Evolutionary conservation across 2,113 vertebrate species (phyloP).

Genomic region (Antechinus stuartii): DNA sequence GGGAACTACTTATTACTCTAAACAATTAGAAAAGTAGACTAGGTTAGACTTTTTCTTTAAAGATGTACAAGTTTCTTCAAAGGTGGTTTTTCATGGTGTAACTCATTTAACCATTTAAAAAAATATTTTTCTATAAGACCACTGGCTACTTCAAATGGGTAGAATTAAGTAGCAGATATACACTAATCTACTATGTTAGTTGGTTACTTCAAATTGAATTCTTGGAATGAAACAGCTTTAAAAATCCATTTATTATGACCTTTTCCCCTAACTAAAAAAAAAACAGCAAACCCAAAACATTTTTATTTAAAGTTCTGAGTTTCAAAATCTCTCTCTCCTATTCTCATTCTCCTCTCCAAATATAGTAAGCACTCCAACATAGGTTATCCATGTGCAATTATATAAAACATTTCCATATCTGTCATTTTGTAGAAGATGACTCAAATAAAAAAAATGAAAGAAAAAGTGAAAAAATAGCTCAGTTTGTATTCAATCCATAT

Average conservation of each 20-base stretch:
- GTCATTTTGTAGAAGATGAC: no score
- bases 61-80: conserved; percentile 75
- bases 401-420: no score
- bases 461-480: no score
- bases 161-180: conserved; percentile 67
- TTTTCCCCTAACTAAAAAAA: conserved; percentile 48
- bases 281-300: no score
- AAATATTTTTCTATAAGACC: not conserved
- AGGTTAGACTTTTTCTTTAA: conserved; percentile 75
- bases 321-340: no score
- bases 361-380: no score
- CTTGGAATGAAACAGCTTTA: conserved; percentile 77
- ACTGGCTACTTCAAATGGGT: conserved; percentile 67
- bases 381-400: no score
- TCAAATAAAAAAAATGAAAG: no score
- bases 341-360: no score
- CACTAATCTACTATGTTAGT: conserved; percentile 65
- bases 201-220: conserved; percentile 62
- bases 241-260: conserved; percentile 79
- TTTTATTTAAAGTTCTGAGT: no score
- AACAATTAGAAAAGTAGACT: conserved; percentile 79
- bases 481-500: no score
- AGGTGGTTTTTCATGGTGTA: conserved; percentile 66
- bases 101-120: conserved; percentile 50
- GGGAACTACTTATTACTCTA: conserved; percentile 70